Conservation (phyloP, 2,888 invertebrate genomes). For the Acheta domesticus region DNA sequence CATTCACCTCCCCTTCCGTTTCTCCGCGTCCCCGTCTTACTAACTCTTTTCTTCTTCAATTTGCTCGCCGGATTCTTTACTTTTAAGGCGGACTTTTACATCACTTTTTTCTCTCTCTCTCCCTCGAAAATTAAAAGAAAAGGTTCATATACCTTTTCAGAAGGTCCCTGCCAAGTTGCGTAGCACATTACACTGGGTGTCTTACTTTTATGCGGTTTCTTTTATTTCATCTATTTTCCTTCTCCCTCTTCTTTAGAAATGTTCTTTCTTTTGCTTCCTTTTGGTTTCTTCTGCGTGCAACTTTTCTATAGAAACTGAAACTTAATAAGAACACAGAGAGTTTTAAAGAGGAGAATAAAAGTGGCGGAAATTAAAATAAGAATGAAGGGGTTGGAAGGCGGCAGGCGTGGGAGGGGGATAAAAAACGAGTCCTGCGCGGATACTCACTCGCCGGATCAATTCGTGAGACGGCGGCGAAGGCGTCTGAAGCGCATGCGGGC, state of each 20-base stretch:
- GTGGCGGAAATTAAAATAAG: slow-evolving; percentile 18
- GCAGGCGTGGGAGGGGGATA: neutral
- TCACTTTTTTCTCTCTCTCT: neutral
- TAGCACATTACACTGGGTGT: neutral
- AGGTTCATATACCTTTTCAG: slow-evolving; percentile 18
- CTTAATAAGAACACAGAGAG: slow-evolving; percentile 3
- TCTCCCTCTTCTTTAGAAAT: neutral
- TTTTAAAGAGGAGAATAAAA: slow-evolving; percentile 18
- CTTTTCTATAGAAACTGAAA: slow-evolving; percentile 18
- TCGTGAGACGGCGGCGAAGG: neutral
- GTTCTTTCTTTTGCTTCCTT: slow-evolving; percentile 18
- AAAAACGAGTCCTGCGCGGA: slow-evolving; percentile 18
- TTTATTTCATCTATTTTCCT: slow-evolving; percentile 18
- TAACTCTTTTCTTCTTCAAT: slow-evolving; percentile 11
- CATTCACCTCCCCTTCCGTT: neutral
- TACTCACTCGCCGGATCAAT: slow-evolving; percentile 18
- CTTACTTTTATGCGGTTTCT: slow-evolving; percentile 18
- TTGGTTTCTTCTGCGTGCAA: neutral
- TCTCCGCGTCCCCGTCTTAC: neutral
- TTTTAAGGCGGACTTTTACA: neutral
- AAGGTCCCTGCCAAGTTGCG: neutral
- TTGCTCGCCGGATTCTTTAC: slow-evolving; percentile 7
- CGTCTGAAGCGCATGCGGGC: neutral
- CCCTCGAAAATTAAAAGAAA: neutral
- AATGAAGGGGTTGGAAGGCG: slow-evolving; percentile 6